These are phyloP conservation scores for Andrena marginata DNA, from an alignment of 2,888 invertebrate genomes.

Conservation along the genomic window DNA sequence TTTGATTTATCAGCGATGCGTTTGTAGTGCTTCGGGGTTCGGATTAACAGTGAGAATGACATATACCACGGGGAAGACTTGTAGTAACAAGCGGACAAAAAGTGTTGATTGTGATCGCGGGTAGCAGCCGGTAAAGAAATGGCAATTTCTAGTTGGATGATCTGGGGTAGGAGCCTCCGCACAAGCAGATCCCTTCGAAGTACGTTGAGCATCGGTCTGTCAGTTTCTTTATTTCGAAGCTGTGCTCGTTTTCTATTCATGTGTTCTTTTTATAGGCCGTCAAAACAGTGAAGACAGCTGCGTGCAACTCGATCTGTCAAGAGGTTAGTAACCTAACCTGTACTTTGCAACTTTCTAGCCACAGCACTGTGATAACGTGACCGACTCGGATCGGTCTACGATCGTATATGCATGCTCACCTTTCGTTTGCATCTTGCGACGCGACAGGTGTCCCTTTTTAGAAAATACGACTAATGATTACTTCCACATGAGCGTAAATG, in stretches of 20 bases:
- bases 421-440: slow-evolving; percentile 3
- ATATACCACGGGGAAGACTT: slow-evolving; percentile 69
- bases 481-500: neutral
- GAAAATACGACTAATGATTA: neutral
- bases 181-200: slow-evolving; percentile 85
- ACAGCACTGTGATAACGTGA: slow-evolving; percentile 31
- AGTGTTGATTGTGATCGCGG: slow-evolving; percentile 76
- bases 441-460: neutral
- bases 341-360: slow-evolving; percentile 57
- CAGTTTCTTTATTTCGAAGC: slow-evolving; percentile 42
- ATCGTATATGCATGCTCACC: slow-evolving; percentile 19
- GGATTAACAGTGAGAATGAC: slow-evolving; percentile 73
- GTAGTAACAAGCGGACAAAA: slow-evolving; percentile 72
- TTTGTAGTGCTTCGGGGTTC: slow-evolving; percentile 69
- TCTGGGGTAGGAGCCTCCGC: slow-evolving; percentile 85
- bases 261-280: slow-evolving; percentile 78
- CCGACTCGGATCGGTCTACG: slow-evolving; percentile 6
- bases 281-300: slow-evolving; percentile 88
- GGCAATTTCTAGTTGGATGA: slow-evolving; percentile 87
- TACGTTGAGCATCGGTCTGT: slow-evolving; percentile 74
- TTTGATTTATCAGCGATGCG: slow-evolving; percentile 73
- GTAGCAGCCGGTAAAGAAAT: slow-evolving; percentile 77
- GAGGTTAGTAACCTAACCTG: slow-evolving; percentile 85
- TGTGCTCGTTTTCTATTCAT: slow-evolving; percentile 49
- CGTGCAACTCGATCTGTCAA: slow-evolving; percentile 86